Percentiles rank a stretch among this genome's conserved stretches.
Evolutionary conservation across 37 sponge, comb jelly and placozoan genomes (phyloP).

Genomic region (Beroe ovata): DNA sequence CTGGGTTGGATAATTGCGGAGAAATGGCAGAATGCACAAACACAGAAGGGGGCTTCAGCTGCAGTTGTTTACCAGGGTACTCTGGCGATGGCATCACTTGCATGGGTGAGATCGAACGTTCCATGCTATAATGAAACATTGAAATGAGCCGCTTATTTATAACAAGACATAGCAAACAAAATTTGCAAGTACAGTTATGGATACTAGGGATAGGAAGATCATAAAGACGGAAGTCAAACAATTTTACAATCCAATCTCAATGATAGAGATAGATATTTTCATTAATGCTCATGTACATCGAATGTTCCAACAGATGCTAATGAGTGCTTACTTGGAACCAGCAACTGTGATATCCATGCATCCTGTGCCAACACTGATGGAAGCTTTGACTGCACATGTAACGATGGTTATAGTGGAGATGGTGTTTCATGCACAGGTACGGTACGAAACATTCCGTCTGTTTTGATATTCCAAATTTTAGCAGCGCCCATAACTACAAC

Average conservation of each 20-base stretch:
- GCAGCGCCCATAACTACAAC: not conserved
- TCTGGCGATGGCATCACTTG: not conserved
- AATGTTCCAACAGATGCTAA: too few species aligned
- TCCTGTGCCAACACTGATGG: not conserved
- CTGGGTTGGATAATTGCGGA: not conserved
- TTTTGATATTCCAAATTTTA: not conserved
- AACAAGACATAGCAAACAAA: too few species aligned
- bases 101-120: not conserved
- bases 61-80: not conserved
- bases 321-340: not conserved
- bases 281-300: too few species aligned
- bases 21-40: not conserved
- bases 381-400: conserved; percentile 2
- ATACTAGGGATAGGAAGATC: too few species aligned
- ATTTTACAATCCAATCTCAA: too few species aligned
- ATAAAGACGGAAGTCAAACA: too few species aligned
- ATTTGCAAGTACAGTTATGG: too few species aligned
- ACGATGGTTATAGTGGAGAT: not conserved
- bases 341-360: not conserved
- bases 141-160: too few species aligned
- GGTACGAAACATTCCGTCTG: not conserved
- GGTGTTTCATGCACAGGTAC: conserved; percentile 10
- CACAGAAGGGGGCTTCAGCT: not conserved
- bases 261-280: too few species aligned
- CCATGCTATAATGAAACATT: too few species aligned